These are phyloP conservation scores for Pristionchus mayeri DNA, from an alignment of 2,888 invertebrate genomes.

Conservation along the genomic window DNA sequence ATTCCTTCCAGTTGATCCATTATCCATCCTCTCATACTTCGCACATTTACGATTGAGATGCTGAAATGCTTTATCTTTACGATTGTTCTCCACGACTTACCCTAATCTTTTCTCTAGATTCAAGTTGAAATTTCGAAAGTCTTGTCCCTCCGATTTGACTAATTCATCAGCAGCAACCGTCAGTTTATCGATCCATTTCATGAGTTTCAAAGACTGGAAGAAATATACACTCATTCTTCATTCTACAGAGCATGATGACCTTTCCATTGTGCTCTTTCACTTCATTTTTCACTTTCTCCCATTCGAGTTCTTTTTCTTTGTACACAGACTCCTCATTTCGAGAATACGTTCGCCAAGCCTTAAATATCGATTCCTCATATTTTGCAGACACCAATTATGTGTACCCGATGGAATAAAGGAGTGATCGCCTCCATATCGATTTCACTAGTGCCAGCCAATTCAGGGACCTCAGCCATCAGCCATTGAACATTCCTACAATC, in stretches of 20 bases:
- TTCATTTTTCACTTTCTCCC: neutral
- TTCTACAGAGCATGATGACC: neutral
- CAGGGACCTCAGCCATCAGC: neutral
- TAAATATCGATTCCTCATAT: neutral
- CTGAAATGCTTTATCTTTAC: neutral
- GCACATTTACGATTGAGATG: neutral
- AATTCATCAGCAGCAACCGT: neutral
- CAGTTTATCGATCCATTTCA: neutral
- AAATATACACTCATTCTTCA: neutral
- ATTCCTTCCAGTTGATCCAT: neutral
- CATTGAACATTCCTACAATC: slow-evolving; percentile 5
- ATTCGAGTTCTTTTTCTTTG: slow-evolving; percentile 17
- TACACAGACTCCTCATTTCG: slow-evolving; percentile 20
- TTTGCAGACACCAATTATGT: neutral
- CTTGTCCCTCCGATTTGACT: neutral
- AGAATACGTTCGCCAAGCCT: slow-evolving; percentile 28
- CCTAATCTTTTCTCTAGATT: neutral
- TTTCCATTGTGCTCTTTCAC: neutral
- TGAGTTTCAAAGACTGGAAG: neutral
- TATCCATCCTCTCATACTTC: neutral
- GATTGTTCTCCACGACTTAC: neutral
- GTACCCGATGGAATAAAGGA: slow-evolving; percentile 10
- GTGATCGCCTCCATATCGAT: neutral
- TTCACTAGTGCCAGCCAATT: neutral
- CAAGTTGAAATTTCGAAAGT: neutral